phyloP scores from a whole-genome alignment of 2,797 vertebrate species.

The Corythornis leucogaster region DNA sequence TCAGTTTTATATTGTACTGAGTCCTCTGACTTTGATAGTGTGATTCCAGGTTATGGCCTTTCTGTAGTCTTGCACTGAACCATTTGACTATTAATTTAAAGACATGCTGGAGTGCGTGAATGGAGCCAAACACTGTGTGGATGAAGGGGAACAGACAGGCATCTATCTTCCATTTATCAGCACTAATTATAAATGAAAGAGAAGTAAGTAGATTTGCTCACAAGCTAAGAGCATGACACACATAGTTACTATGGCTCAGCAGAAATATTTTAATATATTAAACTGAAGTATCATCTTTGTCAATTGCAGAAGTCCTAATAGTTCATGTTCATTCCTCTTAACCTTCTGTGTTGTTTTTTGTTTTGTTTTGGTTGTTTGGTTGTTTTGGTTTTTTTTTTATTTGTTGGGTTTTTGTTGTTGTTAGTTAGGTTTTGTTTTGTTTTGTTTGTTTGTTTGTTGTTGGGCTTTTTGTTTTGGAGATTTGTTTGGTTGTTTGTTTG shows the following conservation, averaged over 20 bases:
- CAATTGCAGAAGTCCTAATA: neutral
- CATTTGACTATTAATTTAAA: neutral
- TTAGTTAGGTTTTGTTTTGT: too few relatives aligned
- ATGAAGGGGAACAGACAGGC: neutral
- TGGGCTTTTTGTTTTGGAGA: too few relatives aligned
- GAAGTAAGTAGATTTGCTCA: neutral
- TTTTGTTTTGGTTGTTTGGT: too few relatives aligned
- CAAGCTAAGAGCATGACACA: neutral
- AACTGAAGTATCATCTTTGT: neutral
- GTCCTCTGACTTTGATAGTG: neutral
- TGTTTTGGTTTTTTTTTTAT: neutral
- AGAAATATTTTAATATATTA: neutral
- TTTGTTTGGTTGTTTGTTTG: neutral
- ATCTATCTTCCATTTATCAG: neutral
- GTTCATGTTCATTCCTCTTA: neutral
- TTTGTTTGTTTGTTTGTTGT: neutral
- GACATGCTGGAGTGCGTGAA: neutral
- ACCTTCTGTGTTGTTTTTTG: too few relatives aligned
- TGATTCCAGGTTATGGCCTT: neutral
- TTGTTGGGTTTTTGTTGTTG: too few relatives aligned
- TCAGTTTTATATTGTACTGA: neutral
- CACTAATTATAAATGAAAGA: neutral
- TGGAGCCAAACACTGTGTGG: neutral
- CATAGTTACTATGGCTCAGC: neutral
- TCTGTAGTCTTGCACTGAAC: neutral